Evolutionary conservation across 64 coral and sea anemone species (phyloP), one percentile per base, ranked within the genome.

Genomic region (Catalaphyllia jardinei): DNA sequence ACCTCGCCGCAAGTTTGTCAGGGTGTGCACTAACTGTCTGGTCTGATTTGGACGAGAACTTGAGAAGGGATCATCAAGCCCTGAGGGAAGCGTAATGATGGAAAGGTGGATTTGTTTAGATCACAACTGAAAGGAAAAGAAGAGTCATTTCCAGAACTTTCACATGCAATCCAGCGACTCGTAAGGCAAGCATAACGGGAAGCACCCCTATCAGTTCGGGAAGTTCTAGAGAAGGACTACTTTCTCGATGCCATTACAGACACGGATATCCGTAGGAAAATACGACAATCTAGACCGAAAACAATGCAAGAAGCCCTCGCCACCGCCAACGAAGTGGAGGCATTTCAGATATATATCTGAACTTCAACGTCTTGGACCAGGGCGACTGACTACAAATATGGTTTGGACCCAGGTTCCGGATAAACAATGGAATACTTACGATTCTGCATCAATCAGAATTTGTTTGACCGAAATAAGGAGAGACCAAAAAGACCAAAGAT

Each of bases 1-100:
- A 82, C 38, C 92, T 94, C 8, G 87, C 92, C 0, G 78, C 73
- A 9, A 94, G 79, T 46, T 75, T 94, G 14, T 19, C 52, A 8
- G 86, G 73, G 14, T 60, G 64, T 51, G 87, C 92, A 18, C 92
- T 75, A 71, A 35, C 72, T 11, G 72, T 89, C 54, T 46, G 89
- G 24, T 20, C 77, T 10, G 79, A 89, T 52, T 62, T 94, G 14
- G 77, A 80, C 31, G 51, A 62, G 10, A 60, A 77, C 49, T 59
- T 50, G 27, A 87, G 86, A 9, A 49, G 46, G 4, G 35, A 89
- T 64, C 89, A 75, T 65, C 10, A 22, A 0, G 51, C 71, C 62
- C 72, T 94, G 71, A 12, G 27, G 31, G 79, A 60, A 15, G 79
- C 71, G 29, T 33, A 71, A 79, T 3, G 85, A 79, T n/a, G 4